These are phyloP conservation scores for Motacilla tschutschensis DNA, from an alignment of 2,113 vertebrate genomes.

Conservation along the genomic window DNA sequence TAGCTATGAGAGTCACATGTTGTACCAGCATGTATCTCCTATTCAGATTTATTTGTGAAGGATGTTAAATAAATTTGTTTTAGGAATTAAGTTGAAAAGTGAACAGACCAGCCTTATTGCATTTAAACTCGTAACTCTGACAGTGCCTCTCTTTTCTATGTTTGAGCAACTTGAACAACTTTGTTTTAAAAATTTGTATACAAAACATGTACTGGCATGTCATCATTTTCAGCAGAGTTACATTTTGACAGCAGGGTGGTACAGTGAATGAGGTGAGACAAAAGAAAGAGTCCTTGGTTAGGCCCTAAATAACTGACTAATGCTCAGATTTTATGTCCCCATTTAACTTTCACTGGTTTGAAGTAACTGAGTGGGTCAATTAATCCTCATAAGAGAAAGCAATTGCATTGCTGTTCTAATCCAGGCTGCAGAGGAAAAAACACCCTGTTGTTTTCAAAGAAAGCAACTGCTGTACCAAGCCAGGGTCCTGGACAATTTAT, in stretches of 20 bases:
- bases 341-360: neutral
- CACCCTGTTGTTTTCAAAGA: neutral
- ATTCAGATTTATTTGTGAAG: neutral
- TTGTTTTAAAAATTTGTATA: neutral
- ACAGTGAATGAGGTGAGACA: neutral
- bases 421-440: slow-evolving; percentile 21
- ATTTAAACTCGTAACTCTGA: neutral
- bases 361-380: slow-evolving; percentile 36
- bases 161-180: neutral
- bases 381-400: slow-evolving; percentile 38
- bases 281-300: neutral
- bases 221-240: neutral
- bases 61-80: neutral
- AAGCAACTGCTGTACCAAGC: neutral
- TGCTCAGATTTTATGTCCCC: neutral
- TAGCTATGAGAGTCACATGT: neutral
- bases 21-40: neutral
- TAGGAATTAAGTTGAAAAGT: neutral
- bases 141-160: neutral
- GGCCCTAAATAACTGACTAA: slow-evolving; percentile 11
- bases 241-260: neutral
- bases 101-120: neutral
- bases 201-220: neutral
- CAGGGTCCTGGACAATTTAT: slow-evolving; percentile 21
- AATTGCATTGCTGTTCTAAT: slow-evolving; percentile 39